Conservation (phyloP, 2,797 vertebrate species). For the Epinephelus coioides region DNA sequence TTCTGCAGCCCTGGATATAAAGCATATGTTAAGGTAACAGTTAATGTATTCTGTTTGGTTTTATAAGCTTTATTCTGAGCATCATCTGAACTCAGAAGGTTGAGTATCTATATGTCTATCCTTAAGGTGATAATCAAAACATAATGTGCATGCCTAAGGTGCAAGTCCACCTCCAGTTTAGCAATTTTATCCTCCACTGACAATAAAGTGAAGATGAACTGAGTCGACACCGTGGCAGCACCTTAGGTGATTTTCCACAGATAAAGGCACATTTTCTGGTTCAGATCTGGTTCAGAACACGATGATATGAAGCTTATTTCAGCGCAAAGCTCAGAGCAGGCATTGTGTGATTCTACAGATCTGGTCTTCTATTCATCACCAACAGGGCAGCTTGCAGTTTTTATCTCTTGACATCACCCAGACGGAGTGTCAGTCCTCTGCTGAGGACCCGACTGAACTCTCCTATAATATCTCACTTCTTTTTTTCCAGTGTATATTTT, state of each 20-base stretch:
- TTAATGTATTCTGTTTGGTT: constrained; percentile 33
- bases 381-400: constrained; percentile 57
- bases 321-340: constrained; percentile 57
- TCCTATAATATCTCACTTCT: constrained; percentile 10
- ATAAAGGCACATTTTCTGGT: constrained; percentile 65
- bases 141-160: constrained; percentile 39
- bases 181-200: constrained; percentile 42
- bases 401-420: constrained; percentile 67
- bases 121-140: constrained; percentile 49
- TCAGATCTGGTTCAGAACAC: constrained; percentile 52
- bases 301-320: constrained; percentile 66
- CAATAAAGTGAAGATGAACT: constrained; percentile 60
- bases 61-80: background rate
- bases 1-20: constrained; percentile 24
- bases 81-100: background rate
- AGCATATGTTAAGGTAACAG: constrained; percentile 37
- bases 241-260: constrained; percentile 52
- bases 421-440: constrained; percentile 45
- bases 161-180: constrained; percentile 26
- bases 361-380: constrained; percentile 67
- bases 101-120: constrained; percentile 17
- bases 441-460: constrained; percentile 46
- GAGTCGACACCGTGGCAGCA: constrained; percentile 45
- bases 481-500: constrained; percentile 34
- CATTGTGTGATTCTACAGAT: constrained; percentile 59